Conservation (phyloP, 2,113 vertebrate species). For the Antechinus flavipes region DNA sequence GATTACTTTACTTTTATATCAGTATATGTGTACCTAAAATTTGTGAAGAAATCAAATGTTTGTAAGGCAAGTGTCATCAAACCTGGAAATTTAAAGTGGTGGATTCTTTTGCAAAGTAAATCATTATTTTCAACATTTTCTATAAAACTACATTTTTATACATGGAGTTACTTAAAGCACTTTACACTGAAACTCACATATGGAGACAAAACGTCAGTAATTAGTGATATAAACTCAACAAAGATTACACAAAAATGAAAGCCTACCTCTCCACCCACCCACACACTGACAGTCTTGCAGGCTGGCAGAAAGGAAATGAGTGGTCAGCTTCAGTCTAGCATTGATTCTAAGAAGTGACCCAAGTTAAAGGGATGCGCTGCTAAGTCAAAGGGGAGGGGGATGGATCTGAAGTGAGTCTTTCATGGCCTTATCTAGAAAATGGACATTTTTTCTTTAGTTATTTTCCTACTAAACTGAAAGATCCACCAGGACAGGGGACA, state of each 20-base stretch:
- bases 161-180: conserved; percentile 44
- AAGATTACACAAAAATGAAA: not conserved
- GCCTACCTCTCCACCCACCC: fast-evolving
- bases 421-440: not conserved
- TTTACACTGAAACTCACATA: not conserved
- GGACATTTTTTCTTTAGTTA: not conserved
- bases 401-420: not conserved
- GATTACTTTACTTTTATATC: not conserved
- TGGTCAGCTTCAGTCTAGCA: not conserved
- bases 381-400: not conserved
- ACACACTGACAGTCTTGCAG: not conserved
- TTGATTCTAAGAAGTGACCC: not conserved
- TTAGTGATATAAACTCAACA: not conserved
- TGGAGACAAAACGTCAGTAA: not conserved
- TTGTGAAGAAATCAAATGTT: conserved; percentile 57
- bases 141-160: conserved; percentile 59
- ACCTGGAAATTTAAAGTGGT: conserved; percentile 74
- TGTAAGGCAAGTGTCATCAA: conserved; percentile 59
- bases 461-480: not conserved
- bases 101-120: conserved; percentile 69
- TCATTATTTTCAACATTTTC: conserved; percentile 51
- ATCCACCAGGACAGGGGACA: not conserved
- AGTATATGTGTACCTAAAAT: not conserved
- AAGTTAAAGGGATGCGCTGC: not conserved
- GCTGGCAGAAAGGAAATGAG: not conserved